Evolutionary conservation across 2,797 vertebrate species (phyloP).

Genomic region (Chrysocyon brachyurus): DNA sequence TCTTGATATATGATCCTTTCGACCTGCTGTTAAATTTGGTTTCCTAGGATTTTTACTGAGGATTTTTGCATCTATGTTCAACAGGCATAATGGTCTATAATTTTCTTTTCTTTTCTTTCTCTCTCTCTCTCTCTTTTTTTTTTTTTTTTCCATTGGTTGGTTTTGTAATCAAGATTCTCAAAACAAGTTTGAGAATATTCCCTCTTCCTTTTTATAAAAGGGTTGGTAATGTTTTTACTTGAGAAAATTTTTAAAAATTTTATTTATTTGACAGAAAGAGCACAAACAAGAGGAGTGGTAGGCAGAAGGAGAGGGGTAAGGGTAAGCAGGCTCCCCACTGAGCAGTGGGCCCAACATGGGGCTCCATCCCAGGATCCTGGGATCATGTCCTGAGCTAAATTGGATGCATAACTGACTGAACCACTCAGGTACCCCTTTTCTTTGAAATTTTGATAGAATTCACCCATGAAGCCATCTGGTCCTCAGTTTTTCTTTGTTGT

Average conservation of each 20-base stretch:
- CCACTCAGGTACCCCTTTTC: too few species aligned
- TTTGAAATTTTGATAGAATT: neutral
- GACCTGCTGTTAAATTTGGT: neutral
- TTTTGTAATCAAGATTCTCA: neutral
- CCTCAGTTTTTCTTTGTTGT: neutral
- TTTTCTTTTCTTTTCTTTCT: neutral
- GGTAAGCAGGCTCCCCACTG: too few species aligned
- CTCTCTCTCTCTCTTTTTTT: too few species aligned
- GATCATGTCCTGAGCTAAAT: too few species aligned
- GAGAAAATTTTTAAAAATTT: too few species aligned
- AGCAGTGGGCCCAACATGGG: too few species aligned
- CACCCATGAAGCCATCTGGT: neutral
- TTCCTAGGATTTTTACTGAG: neutral
- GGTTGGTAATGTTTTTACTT: neutral
- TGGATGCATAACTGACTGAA: too few species aligned
- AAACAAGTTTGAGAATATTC: neutral
- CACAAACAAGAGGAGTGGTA: too few species aligned
- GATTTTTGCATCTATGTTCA: too few species aligned
- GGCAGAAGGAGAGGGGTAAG: too few species aligned
- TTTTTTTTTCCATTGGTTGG: neutral
- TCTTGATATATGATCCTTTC: neutral
- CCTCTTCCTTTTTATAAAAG: neutral
- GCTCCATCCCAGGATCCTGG: too few species aligned
- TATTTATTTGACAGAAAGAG: too few species aligned
- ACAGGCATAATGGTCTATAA: neutral